Percentiles rank a stretch among this genome's conserved stretches.
phyloP scores from a whole-genome alignment of 2,888 invertebrate genomes.

The Leistus spinibarbis region DNA sequence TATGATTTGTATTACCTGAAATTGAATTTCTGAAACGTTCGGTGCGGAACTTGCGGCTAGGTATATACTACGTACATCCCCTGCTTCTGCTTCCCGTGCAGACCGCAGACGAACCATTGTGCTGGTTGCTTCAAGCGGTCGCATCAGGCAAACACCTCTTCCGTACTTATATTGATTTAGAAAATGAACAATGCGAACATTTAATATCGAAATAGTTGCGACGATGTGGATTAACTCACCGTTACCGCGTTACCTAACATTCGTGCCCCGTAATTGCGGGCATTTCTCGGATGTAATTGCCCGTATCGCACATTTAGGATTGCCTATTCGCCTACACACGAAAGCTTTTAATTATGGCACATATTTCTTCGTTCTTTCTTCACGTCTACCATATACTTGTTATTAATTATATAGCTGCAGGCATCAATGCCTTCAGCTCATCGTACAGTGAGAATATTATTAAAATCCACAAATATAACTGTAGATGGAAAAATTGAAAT shows the following conservation, averaged over 20 bases:
- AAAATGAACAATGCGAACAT: slow-evolving; percentile 1
- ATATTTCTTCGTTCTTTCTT: neutral
- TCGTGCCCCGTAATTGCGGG: neutral
- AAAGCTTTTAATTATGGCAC: neutral
- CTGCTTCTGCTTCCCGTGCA: neutral
- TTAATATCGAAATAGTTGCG: slow-evolving; percentile 8
- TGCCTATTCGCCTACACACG: neutral
- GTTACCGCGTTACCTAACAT: neutral
- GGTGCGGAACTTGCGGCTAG: neutral
- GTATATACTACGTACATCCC: no score
- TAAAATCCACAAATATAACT: no score
- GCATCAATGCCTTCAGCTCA: no score
- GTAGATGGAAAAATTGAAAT: neutral
- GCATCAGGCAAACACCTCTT: neutral
- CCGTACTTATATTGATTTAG: neutral
- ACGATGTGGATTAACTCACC: slow-evolving; percentile 2
- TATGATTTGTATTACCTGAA: slow-evolving; percentile 25
- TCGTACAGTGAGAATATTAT: no score
- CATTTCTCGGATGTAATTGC: slow-evolving; percentile 2
- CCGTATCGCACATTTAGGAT: neutral
- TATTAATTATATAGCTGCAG: neutral
- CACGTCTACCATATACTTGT: neutral
- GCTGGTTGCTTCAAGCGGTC: neutral
- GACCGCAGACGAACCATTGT: neutral
- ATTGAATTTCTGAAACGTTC: slow-evolving; percentile 29